Conservation (phyloP, 2,888 invertebrate species). For the Synanthedon formicaeformis region DNA sequence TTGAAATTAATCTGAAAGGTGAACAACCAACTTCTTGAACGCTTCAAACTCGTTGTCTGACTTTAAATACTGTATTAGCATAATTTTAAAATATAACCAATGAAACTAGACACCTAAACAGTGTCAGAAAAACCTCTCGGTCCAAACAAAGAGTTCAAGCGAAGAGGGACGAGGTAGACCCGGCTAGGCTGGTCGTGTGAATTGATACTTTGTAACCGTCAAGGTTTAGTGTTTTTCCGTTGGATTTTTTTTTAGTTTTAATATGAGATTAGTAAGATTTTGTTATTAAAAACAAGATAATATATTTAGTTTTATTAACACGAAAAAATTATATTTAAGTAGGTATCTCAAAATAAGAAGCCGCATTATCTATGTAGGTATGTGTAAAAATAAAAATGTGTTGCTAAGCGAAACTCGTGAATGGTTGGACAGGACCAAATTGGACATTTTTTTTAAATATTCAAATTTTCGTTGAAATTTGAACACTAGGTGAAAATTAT, state of each 20-base stretch:
- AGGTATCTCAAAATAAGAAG: no score
- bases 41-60: slow-evolving; percentile 6
- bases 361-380: no score
- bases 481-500: no score
- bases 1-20: neutral
- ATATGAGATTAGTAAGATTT: no score
- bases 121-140: neutral
- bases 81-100: slow-evolving; percentile 26
- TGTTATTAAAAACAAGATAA: no score
- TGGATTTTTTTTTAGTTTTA: neutral
- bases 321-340: no score
- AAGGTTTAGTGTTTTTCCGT: slow-evolving; percentile 11
- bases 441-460: no score
- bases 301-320: no score
- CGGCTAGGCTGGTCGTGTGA: neutral
- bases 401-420: no score
- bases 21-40: slow-evolving; percentile 2
- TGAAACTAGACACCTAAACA: slow-evolving; percentile 22
- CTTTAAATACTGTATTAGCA: slow-evolving; percentile 32
- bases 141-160: neutral
- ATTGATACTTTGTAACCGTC: slow-evolving; percentile 2
- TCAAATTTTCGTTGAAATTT: no score
- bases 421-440: no score
- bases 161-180: neutral
- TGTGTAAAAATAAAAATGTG: no score